Base-by-base conservation (phyloP, 1,140 invertebrate genomes). In the Cotesia chilonis region DNA sequence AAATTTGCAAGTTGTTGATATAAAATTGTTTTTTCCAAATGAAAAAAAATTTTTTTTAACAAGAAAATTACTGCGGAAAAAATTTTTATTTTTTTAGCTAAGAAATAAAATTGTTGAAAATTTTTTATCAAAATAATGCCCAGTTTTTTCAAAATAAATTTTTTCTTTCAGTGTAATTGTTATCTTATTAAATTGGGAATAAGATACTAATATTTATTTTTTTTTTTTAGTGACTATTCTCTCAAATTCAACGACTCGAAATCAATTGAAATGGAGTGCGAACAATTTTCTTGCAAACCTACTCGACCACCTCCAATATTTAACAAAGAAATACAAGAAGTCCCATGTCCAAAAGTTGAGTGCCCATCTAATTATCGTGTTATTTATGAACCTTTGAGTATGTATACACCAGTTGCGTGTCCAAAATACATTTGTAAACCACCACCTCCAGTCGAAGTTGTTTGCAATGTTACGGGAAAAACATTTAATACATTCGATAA, bases 401-500 rank as follows among this genome's bases (percentile, higher is more conserved):
- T 82, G 74, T 78, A 79, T 35, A 78, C 78, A 35, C 67, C 71
- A 3, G 57, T 72, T 20, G 71, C 78, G 60, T 88, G 88, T 80
- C 82, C 77, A 57, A 90, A 89, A 72, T 92, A 91, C 76, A 84
- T 86, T 3, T 94, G 93, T 75, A 85, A 89, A 14, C 89, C 90
- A 2, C 87, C 89, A 2, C 87, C 88, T 1, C 86, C 89, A 12
- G 88, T 88, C 2, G 90, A 92, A 67, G 89, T 88, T 20, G 85
- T 90, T 59, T 95, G 94, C 79, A 91, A 92, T 74, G 83, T 95
- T 1, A 93, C 91, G 14, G 92, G 92, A 4, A 89, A 91, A 68
- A 92, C 91, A 2, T 91, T 95, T 76, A 91, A 88, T 67, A 95
- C 94, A 0, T 95, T 95, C 75, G 94, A 95, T 82, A 90, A 90